These are phyloP conservation scores for Lithosia quadra DNA, from an alignment of 2,888 invertebrate species.

Conservation along the genomic window DNA sequence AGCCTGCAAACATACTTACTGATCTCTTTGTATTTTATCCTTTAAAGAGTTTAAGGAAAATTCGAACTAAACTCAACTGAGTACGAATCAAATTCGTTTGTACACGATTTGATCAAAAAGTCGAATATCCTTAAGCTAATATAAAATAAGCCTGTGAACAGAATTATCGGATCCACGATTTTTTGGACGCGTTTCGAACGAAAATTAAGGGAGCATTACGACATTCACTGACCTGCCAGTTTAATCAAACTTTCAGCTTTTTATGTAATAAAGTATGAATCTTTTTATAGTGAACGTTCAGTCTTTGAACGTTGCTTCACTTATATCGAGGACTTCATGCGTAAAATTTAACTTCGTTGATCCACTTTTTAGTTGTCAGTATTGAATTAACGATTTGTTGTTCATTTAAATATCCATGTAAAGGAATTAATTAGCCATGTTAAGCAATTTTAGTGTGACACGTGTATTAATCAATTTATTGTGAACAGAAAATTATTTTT, in stretches of 20 bases:
- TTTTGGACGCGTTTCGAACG: slow-evolving; percentile 66
- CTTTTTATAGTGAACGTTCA: slow-evolving; percentile 29
- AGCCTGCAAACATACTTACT: slow-evolving; percentile 68
- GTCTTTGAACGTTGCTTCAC: slow-evolving; percentile 27
- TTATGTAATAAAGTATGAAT: slow-evolving; percentile 41
- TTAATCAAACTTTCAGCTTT: slow-evolving; percentile 56
- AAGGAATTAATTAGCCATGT: not conserved
- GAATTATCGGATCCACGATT: slow-evolving; percentile 78
- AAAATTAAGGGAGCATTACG: slow-evolving; percentile 71
- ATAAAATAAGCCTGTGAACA: slow-evolving; percentile 62
- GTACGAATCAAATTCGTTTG: slow-evolving; percentile 28
- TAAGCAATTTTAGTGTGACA: not conserved
- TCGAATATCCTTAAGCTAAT: slow-evolving; percentile 70
- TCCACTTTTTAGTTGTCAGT: not conserved
- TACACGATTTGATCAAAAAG: slow-evolving; percentile 48
- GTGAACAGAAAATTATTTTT: too few species aligned
- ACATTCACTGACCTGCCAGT: slow-evolving; percentile 65
- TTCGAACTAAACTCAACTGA: slow-evolving; percentile 18
- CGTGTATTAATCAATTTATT: too few species aligned
- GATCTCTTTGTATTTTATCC: slow-evolving; percentile 67
- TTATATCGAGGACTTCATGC: slow-evolving; percentile 18
- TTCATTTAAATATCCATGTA: too few species aligned
- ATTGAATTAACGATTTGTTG: too few species aligned
- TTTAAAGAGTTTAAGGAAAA: slow-evolving; percentile 27
- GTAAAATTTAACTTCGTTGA: slow-evolving; percentile 22